phyloP scores from a whole-genome alignment of 2,888 invertebrate species.

The Ischnura elegans region DNA sequence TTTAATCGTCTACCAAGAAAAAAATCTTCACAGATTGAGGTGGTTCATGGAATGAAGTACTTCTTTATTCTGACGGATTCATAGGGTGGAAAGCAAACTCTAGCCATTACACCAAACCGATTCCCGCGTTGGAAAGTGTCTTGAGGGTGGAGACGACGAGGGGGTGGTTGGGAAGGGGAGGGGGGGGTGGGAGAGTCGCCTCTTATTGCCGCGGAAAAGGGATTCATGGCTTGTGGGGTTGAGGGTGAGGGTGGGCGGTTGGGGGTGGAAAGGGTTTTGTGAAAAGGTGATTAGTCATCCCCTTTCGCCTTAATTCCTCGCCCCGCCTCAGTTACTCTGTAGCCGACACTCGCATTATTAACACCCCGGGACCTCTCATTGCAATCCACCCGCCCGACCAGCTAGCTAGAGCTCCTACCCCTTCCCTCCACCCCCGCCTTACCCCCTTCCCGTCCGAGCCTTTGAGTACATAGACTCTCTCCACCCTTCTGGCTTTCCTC shows the following conservation, averaged over 20 bases:
- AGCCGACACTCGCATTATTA: conserved; percentile 66
- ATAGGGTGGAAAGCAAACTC: no score
- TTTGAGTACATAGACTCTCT: neutral
- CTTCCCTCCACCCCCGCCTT: neutral
- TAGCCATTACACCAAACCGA: no score
- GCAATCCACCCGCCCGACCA: neutral
- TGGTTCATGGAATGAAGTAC: no score
- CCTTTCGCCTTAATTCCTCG: conserved; percentile 65
- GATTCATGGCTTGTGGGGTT: neutral
- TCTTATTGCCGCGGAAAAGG: conserved; percentile 55
- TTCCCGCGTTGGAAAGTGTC: neutral
- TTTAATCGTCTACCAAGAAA: no score
- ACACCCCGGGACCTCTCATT: conserved; percentile 57
- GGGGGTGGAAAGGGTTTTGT: conserved; percentile 30
- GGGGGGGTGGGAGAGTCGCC: neutral
- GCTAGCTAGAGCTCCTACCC: no score
- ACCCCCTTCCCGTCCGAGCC: neutral
- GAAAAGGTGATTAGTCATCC: conserved; percentile 67
- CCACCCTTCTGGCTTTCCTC: neutral
- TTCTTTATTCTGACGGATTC: no score
- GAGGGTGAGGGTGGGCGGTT: neutral
- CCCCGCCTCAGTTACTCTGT: conserved; percentile 66
- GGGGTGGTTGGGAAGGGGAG: neutral
- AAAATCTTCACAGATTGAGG: no score
- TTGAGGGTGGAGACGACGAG: neutral